phyloP scores from a whole-genome alignment of 2,113 vertebrate species.

The Donacobius atricapilla region DNA sequence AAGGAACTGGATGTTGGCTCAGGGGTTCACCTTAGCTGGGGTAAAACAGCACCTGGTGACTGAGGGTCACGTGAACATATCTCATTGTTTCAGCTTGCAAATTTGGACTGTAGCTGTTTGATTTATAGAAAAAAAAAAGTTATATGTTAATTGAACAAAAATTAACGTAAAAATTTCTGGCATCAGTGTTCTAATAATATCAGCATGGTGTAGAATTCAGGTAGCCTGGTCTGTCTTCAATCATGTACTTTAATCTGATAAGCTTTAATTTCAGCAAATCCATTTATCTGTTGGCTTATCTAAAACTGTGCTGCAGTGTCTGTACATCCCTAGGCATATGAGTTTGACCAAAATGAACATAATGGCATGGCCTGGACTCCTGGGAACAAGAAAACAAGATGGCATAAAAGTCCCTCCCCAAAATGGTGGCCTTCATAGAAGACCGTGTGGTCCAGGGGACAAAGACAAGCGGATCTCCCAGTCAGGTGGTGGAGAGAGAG shows the following conservation, averaged over 20 bases:
- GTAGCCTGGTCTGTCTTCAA: not conserved
- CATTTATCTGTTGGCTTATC: not conserved
- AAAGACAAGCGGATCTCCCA: not conserved
- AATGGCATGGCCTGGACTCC: not conserved
- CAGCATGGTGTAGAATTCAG: not conserved
- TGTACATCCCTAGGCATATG: not conserved
- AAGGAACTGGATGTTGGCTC: not conserved
- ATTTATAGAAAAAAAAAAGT: not conserved
- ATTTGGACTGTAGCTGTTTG: not conserved
- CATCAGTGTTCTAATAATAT: not conserved
- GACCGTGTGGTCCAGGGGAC: rapidly evolving
- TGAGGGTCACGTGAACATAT: not conserved
- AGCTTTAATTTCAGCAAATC: not conserved
- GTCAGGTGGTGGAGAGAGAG: too few species aligned
- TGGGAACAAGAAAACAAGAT: not conserved
- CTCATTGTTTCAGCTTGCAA: not conserved
- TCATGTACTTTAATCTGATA: not conserved
- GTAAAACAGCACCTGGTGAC: not conserved
- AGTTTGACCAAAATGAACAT: not conserved
- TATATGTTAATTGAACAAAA: not conserved
- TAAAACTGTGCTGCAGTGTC: not conserved
- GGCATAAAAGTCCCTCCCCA: not conserved
- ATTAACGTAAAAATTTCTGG: not conserved
- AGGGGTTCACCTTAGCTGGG: not conserved
- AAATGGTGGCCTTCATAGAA: not conserved